Conservation (phyloP, 2,888 invertebrate species). For the Anoncus sp. region DNA sequence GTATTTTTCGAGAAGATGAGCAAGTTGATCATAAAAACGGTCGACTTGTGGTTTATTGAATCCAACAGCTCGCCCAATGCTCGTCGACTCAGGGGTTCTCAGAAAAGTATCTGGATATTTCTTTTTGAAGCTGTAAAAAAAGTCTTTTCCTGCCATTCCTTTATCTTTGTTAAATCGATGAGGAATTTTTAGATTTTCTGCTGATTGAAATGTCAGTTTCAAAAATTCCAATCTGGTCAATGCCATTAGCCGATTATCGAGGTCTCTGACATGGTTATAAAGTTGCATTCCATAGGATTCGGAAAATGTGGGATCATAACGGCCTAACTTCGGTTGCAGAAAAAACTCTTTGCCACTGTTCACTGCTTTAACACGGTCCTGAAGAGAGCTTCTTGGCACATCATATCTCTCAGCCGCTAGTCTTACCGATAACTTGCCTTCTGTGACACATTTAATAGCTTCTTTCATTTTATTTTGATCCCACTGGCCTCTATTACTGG, state of each 20-base stretch:
- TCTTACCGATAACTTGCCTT: neutral
- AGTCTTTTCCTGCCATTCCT: conserved; percentile 64
- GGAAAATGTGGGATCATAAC: neutral
- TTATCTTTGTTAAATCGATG: conserved; percentile 63
- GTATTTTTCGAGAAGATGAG: conserved; percentile 32
- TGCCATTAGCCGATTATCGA: neutral
- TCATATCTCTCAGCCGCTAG: neutral
- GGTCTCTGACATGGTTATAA: neutral
- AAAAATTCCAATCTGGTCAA: conserved; percentile 55
- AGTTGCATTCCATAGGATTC: neutral
- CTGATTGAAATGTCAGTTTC: conserved; percentile 58
- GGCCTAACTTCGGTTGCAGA: neutral
- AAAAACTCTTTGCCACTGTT: neutral
- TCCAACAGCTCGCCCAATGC: conserved; percentile 35
- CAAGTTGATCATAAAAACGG: conserved; percentile 52
- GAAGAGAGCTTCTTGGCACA: neutral
- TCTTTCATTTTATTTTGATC: too few relatives aligned
- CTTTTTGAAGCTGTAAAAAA: conserved; percentile 59
- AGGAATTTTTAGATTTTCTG: conserved; percentile 55
- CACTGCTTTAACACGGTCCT: neutral
- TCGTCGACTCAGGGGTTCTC: conserved; percentile 54
- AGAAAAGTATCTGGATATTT: conserved; percentile 51
- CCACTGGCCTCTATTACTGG: neutral
- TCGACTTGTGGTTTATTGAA: conserved; percentile 64
- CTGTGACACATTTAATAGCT: neutral